A percentile compares a stretch with the other conserved stretches of the same genome.
phyloP scores from a whole-genome alignment of 2,113 vertebrate genomes.

The Lutjanus erythropterus region DNA sequence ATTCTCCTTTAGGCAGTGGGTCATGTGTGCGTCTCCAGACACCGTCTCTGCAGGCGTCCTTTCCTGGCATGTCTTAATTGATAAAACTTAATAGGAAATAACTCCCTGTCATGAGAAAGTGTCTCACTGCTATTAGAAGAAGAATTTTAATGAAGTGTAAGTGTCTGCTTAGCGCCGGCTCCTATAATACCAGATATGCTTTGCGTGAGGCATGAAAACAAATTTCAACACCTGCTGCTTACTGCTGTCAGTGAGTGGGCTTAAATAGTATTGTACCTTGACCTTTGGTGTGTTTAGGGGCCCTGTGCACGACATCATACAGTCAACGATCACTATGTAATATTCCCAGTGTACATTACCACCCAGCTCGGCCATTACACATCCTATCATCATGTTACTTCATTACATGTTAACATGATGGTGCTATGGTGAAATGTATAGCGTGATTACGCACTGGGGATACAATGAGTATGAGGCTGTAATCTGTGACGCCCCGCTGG shows the following conservation, averaged over 20 bases:
- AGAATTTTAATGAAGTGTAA: constrained; percentile 70
- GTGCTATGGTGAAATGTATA: constrained; percentile 26
- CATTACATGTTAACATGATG: constrained; percentile 54
- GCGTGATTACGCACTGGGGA: not conserved
- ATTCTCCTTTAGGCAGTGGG: not conserved
- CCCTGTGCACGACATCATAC: constrained; percentile 5
- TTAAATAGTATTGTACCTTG: constrained; percentile 46
- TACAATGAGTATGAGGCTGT: constrained; percentile 29
- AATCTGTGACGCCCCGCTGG: constrained; percentile 39
- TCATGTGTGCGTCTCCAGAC: not conserved
- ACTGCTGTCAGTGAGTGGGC: constrained; percentile 48
- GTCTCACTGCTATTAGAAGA: constrained; percentile 35
- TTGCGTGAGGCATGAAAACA: constrained; percentile 37
- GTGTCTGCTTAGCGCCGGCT: constrained; percentile 11
- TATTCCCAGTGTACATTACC: constrained; percentile 39
- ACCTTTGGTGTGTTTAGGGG: constrained; percentile 40
- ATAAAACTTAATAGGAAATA: constrained; percentile 34
- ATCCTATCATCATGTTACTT: constrained; percentile 38
- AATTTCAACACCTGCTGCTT: constrained; percentile 62
- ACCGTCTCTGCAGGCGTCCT: not conserved
- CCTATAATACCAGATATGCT: constrained; percentile 23
- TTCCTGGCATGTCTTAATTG: not conserved
- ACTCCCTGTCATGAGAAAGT: constrained; percentile 22
- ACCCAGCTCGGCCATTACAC: not conserved
- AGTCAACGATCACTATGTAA: constrained; percentile 10